A percentile compares a stretch with the other conserved stretches of the same genome.
These are phyloP conservation scores for Aplidium turbinatum DNA, from an alignment of 23 tunicate species.

Conservation along the genomic window DNA sequence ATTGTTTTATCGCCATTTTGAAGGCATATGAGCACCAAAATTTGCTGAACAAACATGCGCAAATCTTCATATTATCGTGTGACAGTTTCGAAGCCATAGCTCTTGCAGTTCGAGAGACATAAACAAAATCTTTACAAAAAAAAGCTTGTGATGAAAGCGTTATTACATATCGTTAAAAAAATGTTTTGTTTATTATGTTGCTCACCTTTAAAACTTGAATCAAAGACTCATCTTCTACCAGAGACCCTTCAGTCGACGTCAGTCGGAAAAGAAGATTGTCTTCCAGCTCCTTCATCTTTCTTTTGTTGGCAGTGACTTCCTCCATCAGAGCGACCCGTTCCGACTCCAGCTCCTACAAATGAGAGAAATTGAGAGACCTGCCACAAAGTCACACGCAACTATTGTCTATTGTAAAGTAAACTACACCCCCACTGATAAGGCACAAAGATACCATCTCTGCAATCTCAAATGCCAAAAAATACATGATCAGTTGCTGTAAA, in stretches of 20 bases:
- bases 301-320: constrained; percentile 98
- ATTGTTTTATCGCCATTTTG: not conserved
- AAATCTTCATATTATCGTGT: not conserved
- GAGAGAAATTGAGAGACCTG: too few species aligned
- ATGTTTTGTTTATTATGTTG: not conserved
- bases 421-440: too few species aligned
- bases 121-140: too few species aligned
- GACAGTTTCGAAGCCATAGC: not conserved
- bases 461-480: too few species aligned
- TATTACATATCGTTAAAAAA: not conserved
- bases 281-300: constrained; percentile 98
- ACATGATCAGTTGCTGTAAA: too few species aligned
- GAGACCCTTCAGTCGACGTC: constrained; percentile 97
- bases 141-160: not conserved
- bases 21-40: too few species aligned
- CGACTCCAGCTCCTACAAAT: constrained; percentile 82
- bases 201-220: constrained; percentile 94
- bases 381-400: too few species aligned
- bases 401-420: too few species aligned
- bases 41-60: too few species aligned
- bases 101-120: not conserved
- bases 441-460: too few species aligned
- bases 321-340: constrained; percentile 97
- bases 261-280: constrained; percentile 92
- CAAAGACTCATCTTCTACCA: constrained; percentile 97